Conservation (phyloP, 2,888 invertebrate species). For the Mesochorus sp. region DNA sequence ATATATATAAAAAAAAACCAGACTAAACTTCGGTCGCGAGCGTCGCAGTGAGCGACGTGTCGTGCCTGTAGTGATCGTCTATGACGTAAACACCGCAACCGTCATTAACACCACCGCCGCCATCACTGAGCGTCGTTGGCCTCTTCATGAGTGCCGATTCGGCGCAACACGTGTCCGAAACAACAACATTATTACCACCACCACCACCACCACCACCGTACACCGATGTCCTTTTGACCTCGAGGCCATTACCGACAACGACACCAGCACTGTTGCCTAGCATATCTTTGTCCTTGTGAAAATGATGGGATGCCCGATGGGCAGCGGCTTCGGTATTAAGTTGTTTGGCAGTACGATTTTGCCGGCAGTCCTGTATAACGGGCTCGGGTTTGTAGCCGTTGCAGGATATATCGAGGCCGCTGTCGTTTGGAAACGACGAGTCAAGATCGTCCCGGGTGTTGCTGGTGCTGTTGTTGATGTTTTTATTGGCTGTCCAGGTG, state of each 20-base stretch:
- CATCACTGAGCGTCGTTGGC: constrained; percentile 81
- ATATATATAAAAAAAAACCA: constrained; percentile 22
- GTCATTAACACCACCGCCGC: constrained; percentile 65
- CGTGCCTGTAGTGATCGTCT: constrained; percentile 89
- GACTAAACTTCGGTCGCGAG: constrained; percentile 91
- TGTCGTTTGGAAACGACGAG: constrained; percentile 84
- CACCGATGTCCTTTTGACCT: constrained; percentile 82
- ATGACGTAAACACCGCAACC: constrained; percentile 87
- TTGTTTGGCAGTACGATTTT: constrained; percentile 89
- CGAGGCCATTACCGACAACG: constrained; percentile 81
- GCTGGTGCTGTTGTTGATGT: constrained; percentile 86
- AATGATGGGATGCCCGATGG: constrained; percentile 84
- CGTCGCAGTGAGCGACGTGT: constrained; percentile 82
- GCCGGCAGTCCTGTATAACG: constrained; percentile 79
- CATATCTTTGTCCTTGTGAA: constrained; percentile 84
- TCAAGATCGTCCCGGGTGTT: constrained; percentile 78
- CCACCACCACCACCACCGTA: constrained; percentile 72
- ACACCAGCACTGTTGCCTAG: constrained; percentile 77
- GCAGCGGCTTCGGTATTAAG: constrained; percentile 90
- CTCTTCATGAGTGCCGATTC: constrained; percentile 88
- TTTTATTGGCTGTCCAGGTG: constrained; percentile 89
- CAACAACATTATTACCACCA: no score
- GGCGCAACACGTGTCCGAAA: constrained; percentile 81
- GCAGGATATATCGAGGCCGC: constrained; percentile 80
- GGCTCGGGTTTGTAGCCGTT: constrained; percentile 86